Evolutionary conservation across 2,888 invertebrate species (phyloP).

Genomic region (Ophion ellenae): DNA sequence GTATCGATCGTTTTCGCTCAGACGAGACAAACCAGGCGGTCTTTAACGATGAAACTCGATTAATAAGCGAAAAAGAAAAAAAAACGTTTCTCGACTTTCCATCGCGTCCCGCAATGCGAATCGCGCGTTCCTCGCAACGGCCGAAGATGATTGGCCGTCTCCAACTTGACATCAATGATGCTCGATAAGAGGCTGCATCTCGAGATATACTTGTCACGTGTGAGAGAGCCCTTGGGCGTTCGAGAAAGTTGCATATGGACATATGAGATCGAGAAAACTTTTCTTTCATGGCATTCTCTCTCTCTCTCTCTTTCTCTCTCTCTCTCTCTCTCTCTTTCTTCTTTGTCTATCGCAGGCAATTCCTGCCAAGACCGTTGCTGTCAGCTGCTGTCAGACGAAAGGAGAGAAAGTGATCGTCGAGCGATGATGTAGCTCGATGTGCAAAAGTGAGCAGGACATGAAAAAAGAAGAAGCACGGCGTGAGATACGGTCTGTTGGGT

Average conservation of each 20-base stretch:
- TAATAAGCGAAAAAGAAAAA: constrained; percentile 27
- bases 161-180: constrained; percentile 15
- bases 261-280: constrained; percentile 10
- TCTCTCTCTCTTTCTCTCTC: neutral
- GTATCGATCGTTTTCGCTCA: constrained; percentile 8
- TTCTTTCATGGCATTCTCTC: constrained; percentile 8
- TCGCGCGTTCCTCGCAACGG: constrained; percentile 1
- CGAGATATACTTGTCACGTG: neutral
- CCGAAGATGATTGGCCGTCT: constrained; percentile 9
- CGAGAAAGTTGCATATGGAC: neutral
- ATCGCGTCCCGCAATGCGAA: neutral
- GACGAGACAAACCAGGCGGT: constrained; percentile 13
- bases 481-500: constrained; percentile 39
- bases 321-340: no score
- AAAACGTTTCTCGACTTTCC: constrained; percentile 26
- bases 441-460: constrained; percentile 26
- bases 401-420: constrained; percentile 20
- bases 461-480: constrained; percentile 14
- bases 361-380: neutral
- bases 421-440: constrained; percentile 1
- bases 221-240: neutral
- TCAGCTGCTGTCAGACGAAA: constrained; percentile 23
- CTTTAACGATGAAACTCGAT: constrained; percentile 20
- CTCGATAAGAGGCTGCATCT: constrained; percentile 21
- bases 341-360: neutral